phyloP scores from a whole-genome alignment of 2,113 vertebrate genomes.

The Sciurus niger region DNA sequence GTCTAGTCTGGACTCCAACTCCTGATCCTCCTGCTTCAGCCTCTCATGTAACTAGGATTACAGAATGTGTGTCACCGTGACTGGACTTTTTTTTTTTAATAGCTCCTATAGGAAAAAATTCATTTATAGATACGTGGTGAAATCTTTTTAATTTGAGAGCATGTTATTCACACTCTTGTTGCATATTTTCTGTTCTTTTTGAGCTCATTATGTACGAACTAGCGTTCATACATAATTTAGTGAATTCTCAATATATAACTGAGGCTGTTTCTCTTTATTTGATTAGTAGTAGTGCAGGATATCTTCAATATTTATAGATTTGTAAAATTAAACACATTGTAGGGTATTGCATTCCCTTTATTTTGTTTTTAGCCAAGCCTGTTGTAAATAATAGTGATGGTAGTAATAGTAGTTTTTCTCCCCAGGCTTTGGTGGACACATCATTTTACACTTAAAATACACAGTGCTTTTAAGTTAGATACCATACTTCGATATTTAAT shows the following conservation, averaged over 20 bases:
- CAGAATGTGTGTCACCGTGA: no score
- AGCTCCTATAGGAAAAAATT: background rate
- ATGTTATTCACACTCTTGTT: background rate
- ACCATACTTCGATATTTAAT: conserved; percentile 24
- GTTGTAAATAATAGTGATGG: conserved; percentile 20
- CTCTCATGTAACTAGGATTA: no score
- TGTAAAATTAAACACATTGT: conserved; percentile 53
- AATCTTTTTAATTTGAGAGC: conserved; percentile 2
- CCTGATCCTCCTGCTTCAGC: no score
- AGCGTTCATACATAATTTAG: no score
- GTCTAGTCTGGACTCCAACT: no score
- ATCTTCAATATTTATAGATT: conserved; percentile 8
- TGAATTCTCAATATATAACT: background rate
- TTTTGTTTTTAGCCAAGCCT: background rate
- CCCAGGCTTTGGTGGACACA: background rate
- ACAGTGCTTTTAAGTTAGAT: conserved; percentile 41
- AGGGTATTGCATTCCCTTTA: background rate
- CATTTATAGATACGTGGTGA: background rate
- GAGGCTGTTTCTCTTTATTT: conserved; percentile 18
- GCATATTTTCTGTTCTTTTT: background rate
- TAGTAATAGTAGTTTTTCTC: background rate
- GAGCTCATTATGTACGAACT: background rate
- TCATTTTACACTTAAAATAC: conserved; percentile 43
- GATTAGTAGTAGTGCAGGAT: conserved; percentile 4
- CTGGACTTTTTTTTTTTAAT: background rate